Evolutionary conservation across 2,797 vertebrate species (phyloP), one percentile per base, ranked within the genome.

Genomic region (Cirrhinus mrigala): DNA sequence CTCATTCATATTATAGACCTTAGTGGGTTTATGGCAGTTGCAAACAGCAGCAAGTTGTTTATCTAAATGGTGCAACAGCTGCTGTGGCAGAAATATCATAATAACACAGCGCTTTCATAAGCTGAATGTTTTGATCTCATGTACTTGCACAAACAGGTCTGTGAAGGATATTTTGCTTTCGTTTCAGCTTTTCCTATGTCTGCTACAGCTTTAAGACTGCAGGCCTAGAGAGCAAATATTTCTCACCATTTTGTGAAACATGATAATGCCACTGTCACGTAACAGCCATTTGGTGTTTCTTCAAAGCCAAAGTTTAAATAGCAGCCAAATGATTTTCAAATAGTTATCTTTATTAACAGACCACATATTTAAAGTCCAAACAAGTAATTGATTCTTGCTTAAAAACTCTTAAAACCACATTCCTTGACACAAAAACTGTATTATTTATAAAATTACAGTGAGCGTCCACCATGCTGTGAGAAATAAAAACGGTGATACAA

Each of bases 261-360:
- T 80, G 82, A 71, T 75, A 84, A 85, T 77, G 83, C 18, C 54
- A 52, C 69, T 4, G 37, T 85, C 52, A 82, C 12, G 12, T 85
- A 85, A 73, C 66, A 24, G 40, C n/a, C n/a, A 33, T 69, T 87
- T 79, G 82, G 16, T 46, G 29, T 82, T 80, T 85, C 81, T 85
- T 87, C 79, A 62, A 81, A 81, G 64, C 18, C 66, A 60, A 58
- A 81, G 29, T 18, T 27, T 48, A 79, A 37, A 40, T 3, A 50
- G 58, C 78, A 79, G 60, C 78, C 71, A 76, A 76, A 44, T 33
- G 33, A 33, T 33, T 33, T 33, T 33, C 33, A 33, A 33, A 3
- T 33, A 33, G 33, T 33, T 33, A 33, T 33, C 33, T 33, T 33
- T 33, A 33, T 33, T 33, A 33, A 33, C 33, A 33, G 4, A 33